These are phyloP conservation scores for Phortica magna DNA, from an alignment of 2,888 invertebrate genomes.

Conservation along the genomic window DNA sequence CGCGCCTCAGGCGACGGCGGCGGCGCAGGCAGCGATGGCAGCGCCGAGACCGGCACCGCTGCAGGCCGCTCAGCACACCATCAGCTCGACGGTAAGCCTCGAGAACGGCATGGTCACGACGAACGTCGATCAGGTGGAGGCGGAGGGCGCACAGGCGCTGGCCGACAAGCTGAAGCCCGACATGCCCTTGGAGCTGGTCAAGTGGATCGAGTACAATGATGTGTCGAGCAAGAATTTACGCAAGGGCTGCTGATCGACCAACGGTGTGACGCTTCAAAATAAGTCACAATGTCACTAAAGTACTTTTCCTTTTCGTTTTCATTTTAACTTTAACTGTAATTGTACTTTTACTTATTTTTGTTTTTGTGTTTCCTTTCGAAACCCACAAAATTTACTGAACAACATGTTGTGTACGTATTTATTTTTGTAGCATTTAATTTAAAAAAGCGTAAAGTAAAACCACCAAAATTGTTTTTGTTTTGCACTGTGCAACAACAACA, in stretches of 20 bases:
- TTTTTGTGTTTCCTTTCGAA: background rate
- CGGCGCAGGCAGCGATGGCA: constrained; percentile 57
- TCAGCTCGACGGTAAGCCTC: constrained; percentile 65
- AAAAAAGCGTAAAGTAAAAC: background rate
- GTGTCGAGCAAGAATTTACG: constrained; percentile 84
- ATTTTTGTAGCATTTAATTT: background rate
- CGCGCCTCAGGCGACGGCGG: constrained; percentile 58
- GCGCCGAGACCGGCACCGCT: background rate
- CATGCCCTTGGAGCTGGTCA: constrained; percentile 82
- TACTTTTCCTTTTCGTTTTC: constrained; percentile 3
- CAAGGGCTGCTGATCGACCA: constrained; percentile 72
- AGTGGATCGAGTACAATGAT: constrained; percentile 86
- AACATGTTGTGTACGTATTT: background rate
- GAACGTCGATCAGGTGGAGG: constrained; percentile 68
- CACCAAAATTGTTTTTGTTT: constrained; percentile 12
- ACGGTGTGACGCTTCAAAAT: background rate
- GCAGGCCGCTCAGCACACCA: constrained; percentile 52
- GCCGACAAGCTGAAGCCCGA: constrained; percentile 79
- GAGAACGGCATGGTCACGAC: constrained; percentile 55
- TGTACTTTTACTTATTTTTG: background rate
- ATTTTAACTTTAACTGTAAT: too few species aligned
- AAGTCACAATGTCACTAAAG: background rate
- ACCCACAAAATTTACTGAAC: background rate
- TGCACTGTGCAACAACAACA: constrained; percentile 5
- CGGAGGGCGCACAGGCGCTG: constrained; percentile 54